phyloP scores from a whole-genome alignment of 2,113 vertebrate genomes.

The Scolopax mira region DNA sequence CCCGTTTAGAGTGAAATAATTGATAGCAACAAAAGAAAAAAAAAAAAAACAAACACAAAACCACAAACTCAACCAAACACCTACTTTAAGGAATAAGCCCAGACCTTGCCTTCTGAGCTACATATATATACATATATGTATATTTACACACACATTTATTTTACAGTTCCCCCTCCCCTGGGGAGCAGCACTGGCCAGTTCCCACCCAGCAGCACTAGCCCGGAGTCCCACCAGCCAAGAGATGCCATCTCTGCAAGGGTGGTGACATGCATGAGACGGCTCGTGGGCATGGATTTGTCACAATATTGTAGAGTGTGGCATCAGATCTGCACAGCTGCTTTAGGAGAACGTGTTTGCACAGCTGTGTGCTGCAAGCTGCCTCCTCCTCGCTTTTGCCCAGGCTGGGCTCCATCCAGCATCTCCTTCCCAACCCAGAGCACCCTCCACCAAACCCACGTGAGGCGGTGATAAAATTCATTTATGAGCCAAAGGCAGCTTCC shows the following conservation, averaged over 20 bases:
- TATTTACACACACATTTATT: fast-evolving
- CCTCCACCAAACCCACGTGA: not conserved
- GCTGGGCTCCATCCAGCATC: not conserved
- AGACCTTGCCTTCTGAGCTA: not conserved
- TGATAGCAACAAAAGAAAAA: not conserved
- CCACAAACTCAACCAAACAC: too few species aligned
- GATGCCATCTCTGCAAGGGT: fast-evolving
- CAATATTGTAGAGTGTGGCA: not conserved
- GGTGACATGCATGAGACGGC: not conserved
- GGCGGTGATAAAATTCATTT: fast-evolving
- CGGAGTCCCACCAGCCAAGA: not conserved
- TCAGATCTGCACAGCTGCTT: not conserved
- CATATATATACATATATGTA: fast-evolving
- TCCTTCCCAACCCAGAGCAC: fast-evolving
- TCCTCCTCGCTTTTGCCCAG: not conserved
- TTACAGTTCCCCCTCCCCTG: too few species aligned
- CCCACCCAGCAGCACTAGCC: fast-evolving
- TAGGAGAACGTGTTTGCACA: not conserved
- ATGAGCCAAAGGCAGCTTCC: fast-evolving
- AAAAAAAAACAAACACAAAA: too few species aligned
- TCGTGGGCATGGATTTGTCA: not conserved
- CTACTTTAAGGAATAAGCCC: not conserved
- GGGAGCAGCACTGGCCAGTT: fast-evolving
- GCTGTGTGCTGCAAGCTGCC: not conserved
- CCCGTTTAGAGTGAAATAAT: not conserved